Percentiles rank a stretch among this genome's conserved stretches.
Conservation (phyloP, 2,113 vertebrate species). For the human (Homo sapiens) region DNA sequence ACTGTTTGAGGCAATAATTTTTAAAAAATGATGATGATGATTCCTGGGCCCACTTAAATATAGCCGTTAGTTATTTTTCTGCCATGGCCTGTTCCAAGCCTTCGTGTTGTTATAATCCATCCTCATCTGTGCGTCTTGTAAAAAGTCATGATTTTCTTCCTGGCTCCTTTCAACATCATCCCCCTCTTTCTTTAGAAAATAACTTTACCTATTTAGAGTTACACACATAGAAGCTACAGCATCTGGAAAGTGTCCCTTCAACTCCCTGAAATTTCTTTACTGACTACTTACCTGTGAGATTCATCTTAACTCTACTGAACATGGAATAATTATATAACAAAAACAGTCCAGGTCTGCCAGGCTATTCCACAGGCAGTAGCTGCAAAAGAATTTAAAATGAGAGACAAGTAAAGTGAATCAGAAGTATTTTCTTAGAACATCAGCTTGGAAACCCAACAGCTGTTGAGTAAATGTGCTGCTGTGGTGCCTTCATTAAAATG, state of each 20-base stretch:
- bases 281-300: background rate
- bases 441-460: background rate
- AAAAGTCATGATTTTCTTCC: background rate
- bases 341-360: background rate
- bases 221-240: background rate
- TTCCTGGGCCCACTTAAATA: background rate
- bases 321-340: background rate
- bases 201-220: background rate
- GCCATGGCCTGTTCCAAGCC: background rate
- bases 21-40: background rate
- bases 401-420: background rate
- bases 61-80: background rate
- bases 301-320: conserved; percentile 30
- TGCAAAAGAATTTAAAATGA: background rate
- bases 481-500: background rate
- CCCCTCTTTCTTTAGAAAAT: background rate
- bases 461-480: background rate
- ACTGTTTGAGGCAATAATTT: background rate
- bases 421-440: background rate
- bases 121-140: background rate
- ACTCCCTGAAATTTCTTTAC: conserved; percentile 14
- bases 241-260: conserved; percentile 20
- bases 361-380: background rate
- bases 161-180: background rate
- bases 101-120: background rate